Conservation (phyloP, 2,113 vertebrate genomes). For the Sporophila hypoxantha region DNA sequence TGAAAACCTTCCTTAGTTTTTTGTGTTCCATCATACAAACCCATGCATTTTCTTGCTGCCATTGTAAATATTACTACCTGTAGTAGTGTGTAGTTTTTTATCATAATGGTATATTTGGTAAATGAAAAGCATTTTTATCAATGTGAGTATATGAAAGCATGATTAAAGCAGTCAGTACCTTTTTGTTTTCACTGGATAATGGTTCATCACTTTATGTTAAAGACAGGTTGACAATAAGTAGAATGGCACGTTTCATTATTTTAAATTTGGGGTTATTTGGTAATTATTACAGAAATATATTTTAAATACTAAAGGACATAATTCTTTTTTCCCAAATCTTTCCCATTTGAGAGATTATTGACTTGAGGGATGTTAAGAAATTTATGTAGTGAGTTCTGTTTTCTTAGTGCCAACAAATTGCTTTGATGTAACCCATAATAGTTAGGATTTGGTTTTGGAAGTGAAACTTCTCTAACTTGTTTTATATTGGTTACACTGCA, state of each 20-base stretch:
- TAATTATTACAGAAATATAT: neutral
- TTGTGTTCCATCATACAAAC: constrained; percentile 23
- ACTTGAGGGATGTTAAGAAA: neutral
- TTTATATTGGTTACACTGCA: neutral
- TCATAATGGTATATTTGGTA: neutral
- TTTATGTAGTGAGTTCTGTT: neutral
- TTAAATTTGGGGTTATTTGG: neutral
- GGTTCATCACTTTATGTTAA: neutral
- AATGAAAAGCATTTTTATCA: neutral
- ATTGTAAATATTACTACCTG: neutral
- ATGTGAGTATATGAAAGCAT: neutral
- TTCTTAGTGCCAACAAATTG: neutral
- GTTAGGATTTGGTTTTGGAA: neutral
- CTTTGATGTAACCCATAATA: neutral
- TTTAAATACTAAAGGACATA: neutral
- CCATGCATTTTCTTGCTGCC: constrained; percentile 39
- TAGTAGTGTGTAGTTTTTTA: constrained; percentile 19
- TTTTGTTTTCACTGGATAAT: neutral
- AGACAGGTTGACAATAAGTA: neutral
- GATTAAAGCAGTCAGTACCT: neutral
- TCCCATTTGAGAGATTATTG: neutral
- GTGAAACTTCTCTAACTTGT: neutral
- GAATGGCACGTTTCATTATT: neutral
- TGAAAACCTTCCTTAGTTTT: neutral
- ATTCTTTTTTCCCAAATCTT: neutral